phyloP scores from a whole-genome alignment of 2,113 vertebrate species.

The Gasterosteus nipponicus region DNA sequence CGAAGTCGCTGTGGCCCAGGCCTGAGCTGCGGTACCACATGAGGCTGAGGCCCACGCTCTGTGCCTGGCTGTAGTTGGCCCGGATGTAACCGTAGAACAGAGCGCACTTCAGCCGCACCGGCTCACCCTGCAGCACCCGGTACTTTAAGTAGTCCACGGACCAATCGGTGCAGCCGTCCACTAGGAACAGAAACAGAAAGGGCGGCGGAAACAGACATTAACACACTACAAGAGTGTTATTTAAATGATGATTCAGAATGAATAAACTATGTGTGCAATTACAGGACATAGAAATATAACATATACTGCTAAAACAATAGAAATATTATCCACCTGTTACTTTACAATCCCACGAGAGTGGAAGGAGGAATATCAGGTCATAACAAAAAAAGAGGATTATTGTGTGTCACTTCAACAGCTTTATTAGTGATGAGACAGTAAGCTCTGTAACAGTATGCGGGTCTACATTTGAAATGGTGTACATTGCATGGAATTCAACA shows the following conservation, averaged over 20 bases:
- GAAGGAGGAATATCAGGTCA: slow-evolving; percentile 15
- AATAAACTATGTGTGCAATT: slow-evolving; percentile 12
- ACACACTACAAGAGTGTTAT: neutral
- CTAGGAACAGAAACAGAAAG: slow-evolving; percentile 78
- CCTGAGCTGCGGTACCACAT: slow-evolving; percentile 94
- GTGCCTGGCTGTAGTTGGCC: slow-evolving; percentile 96
- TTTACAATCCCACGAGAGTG: slow-evolving; percentile 7
- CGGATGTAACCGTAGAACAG: slow-evolving; percentile 99
- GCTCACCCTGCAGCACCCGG: slow-evolving; percentile 94
- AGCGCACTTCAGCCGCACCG: slow-evolving; percentile 95
- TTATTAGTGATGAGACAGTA: slow-evolving; percentile 26
- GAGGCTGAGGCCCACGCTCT: slow-evolving; percentile 94
- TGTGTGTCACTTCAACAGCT: neutral
- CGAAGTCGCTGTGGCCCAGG: slow-evolving; percentile 91
- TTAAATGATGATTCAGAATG: neutral
- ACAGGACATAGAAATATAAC: neutral
- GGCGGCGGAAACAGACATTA: slow-evolving; percentile 25
- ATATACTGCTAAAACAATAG: slow-evolving; percentile 5
- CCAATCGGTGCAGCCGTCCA: slow-evolving; percentile 98
- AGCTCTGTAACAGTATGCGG: neutral
- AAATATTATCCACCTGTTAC: neutral
- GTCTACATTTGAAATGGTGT: neutral
- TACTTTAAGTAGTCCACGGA: slow-evolving; percentile 98
- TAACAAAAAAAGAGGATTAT: neutral
- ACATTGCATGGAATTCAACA: neutral